Evolutionary conservation across 2,113 vertebrate genomes (phyloP).

Genomic region (Calidris pugnax): DNA sequence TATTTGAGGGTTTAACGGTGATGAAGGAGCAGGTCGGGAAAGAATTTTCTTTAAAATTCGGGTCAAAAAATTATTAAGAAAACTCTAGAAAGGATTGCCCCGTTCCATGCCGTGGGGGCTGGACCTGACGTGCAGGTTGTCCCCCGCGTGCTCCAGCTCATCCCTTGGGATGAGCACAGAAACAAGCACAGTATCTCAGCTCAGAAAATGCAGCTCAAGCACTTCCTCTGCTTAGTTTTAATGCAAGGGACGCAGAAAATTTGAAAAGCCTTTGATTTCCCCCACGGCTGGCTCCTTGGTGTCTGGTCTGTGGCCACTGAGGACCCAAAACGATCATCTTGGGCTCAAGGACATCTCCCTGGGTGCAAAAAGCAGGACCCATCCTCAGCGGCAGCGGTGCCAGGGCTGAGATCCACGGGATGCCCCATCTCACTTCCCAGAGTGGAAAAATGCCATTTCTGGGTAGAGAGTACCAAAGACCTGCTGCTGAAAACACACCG

Average conservation of each 20-base stretch:
- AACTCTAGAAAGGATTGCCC: not conserved
- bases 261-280: not conserved
- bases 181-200: not conserved
- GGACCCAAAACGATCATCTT: fast-evolving
- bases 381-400: not conserved
- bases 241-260: not conserved
- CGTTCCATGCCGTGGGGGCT: not conserved
- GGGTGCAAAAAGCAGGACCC: not conserved
- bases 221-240: not conserved
- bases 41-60: not conserved
- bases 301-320: too few species aligned
- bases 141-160: not conserved
- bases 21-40: not conserved
- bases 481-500: not conserved
- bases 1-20: not conserved
- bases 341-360: not conserved
- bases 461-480: not conserved
- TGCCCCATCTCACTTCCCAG: not conserved
- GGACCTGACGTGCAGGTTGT: not conserved
- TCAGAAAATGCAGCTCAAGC: fast-evolving
- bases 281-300: not conserved
- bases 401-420: not conserved
- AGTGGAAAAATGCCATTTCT: not conserved
- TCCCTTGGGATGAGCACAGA: not conserved
- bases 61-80: not conserved